These are phyloP conservation scores for Andrena praecox DNA, from an alignment of 2,888 invertebrate species.

Conservation along the genomic window DNA sequence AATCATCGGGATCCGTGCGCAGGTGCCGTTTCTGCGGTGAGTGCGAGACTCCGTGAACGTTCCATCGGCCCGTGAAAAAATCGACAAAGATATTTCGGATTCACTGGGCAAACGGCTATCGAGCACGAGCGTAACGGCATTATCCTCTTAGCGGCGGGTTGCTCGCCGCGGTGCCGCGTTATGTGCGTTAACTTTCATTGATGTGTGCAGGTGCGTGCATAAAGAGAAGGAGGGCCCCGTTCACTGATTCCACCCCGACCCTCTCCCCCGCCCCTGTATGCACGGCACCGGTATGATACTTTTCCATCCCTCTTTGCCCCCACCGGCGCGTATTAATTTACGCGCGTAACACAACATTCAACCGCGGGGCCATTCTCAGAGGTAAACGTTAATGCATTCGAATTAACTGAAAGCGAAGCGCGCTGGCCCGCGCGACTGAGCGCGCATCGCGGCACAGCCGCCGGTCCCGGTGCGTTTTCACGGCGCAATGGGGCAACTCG, in stretches of 20 bases:
- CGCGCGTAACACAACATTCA: not conserved
- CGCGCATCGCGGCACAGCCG: not conserved
- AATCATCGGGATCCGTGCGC: conserved; percentile 57
- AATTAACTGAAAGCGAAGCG: not conserved
- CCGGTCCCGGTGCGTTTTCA: not conserved
- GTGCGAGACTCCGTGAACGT: conserved; percentile 63
- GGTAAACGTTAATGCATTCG: not conserved
- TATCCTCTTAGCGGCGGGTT: conserved; percentile 66
- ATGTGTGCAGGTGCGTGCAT: conserved; percentile 69
- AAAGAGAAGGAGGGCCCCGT: conserved; percentile 58
- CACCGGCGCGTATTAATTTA: conserved; percentile 3
- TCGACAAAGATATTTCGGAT: conserved; percentile 73
- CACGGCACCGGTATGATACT: not conserved
- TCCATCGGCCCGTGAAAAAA: conserved; percentile 65
- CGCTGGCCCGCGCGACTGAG: not conserved
- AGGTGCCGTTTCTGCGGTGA: conserved; percentile 40
- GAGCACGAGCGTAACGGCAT: conserved; percentile 64
- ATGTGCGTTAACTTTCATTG: conserved; percentile 69
- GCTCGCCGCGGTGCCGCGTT: conserved; percentile 59
- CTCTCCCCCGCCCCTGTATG: conserved; percentile 4
- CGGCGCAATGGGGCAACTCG: not conserved
- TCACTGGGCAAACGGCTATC: conserved; percentile 69
- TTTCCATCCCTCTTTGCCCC: conserved; percentile 13
- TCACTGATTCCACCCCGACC: conserved; percentile 46
- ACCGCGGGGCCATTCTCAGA: not conserved